Base-by-base conservation (phyloP, 2,113 vertebrate species). In the Machaerirhynchus nigripectus region DNA sequence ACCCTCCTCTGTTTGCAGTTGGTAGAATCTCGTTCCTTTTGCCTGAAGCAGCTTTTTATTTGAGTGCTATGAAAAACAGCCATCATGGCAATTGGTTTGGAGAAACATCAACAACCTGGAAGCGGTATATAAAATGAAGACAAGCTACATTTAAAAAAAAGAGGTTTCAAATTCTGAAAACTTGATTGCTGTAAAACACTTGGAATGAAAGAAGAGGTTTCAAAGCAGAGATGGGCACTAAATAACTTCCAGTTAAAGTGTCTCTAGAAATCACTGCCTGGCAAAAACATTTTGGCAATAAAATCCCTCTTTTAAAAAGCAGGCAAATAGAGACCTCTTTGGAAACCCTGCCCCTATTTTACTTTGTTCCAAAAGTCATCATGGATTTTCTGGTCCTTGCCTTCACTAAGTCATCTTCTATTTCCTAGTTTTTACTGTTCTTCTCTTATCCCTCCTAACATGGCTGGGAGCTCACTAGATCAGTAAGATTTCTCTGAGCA, bases 21-120 rank as follows among this genome's bases (percentile, higher is more conserved):
- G 68, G 90, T 88, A 83, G 63, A 33, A 91, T 87, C 70, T 89
- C 0, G 0, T 67, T 83, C 67, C 78, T 93, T 92, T 90, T 52
- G 85, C 87, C 79, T 78, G 79, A 69, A 96, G 88, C 90, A 90
- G 53, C 76, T 90, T 95, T 93, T 94, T 91, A 91, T 79, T 95
- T 85, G 57, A 96, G 84, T 70, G 65, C 87, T 96, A 49, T 91
- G 93, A 96, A 91, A 96, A 96, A 85, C 35, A 91, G 67, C 40
- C 67, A 57, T 76, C 84, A 67, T 26, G 53, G 33, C 95, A 96
- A 89, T 13, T 83, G 81, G 67, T 90, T 65, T 60, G 53, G 55
- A 85, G 74, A 87, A 87, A 74, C 81, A 96, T 82, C 91, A 95
- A 67, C 87, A 94, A 87, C 78, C 15, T 87, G 37, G 20, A 95